Percentiles rank a stretch among this genome's conserved stretches.
phyloP scores from a whole-genome alignment of 1,140 invertebrate genomes.

The Pachypeltis micranthus region DNA sequence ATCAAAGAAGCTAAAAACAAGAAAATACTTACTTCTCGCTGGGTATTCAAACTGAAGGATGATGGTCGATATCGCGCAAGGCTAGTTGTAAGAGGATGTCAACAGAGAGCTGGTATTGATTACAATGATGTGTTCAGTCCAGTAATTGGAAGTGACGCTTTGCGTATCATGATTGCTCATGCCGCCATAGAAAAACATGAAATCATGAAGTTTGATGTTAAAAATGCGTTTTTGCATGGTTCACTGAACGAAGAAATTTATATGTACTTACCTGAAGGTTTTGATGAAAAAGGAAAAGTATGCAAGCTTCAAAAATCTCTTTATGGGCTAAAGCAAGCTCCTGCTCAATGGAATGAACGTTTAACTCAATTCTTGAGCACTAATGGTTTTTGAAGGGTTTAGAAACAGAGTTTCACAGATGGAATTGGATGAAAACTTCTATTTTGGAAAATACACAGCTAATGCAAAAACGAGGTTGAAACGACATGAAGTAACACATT shows the following conservation, averaged over 20 bases:
- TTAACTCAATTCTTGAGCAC: slow-evolving; percentile 7
- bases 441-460: too few relatives aligned
- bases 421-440: too few relatives aligned
- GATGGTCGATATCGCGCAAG: slow-evolving; percentile 31
- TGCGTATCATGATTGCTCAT: slow-evolving; percentile 34
- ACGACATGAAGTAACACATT: too few relatives aligned
- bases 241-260: not conserved
- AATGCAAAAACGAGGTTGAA: too few relatives aligned
- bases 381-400: too few relatives aligned
- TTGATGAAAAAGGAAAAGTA: slow-evolving; percentile 28
- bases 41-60: slow-evolving; percentile 21
- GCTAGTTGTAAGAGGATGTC: slow-evolving; percentile 34
- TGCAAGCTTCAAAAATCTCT: slow-evolving; percentile 33
- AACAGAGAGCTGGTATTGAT: slow-evolving; percentile 29
- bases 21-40: slow-evolving; percentile 20
- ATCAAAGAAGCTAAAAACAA: not conserved
- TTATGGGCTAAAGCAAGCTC: slow-evolving; percentile 36
- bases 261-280: slow-evolving; percentile 23
- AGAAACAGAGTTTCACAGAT: too few relatives aligned
- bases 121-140: slow-evolving; percentile 32
- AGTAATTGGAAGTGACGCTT: slow-evolving; percentile 32
- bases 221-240: slow-evolving; percentile 21
- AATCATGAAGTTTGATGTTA: slow-evolving; percentile 37
- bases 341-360: slow-evolving; percentile 28
- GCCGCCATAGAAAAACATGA: slow-evolving; percentile 30